Percentiles rank a stretch among this genome's conserved stretches.
phyloP scores from a whole-genome alignment of 2,888 invertebrate species.

The Epinotia demarniana region DNA sequence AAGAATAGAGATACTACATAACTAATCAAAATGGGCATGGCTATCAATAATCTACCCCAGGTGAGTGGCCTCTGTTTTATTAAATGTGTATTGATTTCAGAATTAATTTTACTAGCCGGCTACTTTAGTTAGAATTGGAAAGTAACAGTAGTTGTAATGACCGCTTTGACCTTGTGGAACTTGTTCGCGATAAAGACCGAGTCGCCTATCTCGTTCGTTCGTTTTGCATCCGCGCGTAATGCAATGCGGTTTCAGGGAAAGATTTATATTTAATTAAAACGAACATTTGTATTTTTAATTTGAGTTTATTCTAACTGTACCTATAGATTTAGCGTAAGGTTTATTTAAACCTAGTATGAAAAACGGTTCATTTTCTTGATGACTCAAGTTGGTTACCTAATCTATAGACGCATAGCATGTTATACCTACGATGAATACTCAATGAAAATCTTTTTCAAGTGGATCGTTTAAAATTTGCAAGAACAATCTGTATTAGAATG shows the following conservation, averaged over 20 bases:
- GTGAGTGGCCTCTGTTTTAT: slow-evolving; percentile 61
- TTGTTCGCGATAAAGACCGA: slow-evolving; percentile 78
- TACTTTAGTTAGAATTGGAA: slow-evolving; percentile 68
- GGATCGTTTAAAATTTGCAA: not conserved
- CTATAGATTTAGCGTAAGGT: not conserved
- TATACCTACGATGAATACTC: not conserved
- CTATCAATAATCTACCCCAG: slow-evolving; percentile 75
- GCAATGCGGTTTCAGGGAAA: slow-evolving; percentile 27
- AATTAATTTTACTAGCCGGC: slow-evolving; percentile 61
- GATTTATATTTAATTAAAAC: slow-evolving; percentile 3
- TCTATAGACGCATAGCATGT: slow-evolving; percentile 1
- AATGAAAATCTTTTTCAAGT: not conserved
- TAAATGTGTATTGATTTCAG: slow-evolving; percentile 48
- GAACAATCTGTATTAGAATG: not conserved
- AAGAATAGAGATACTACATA: slow-evolving; percentile 53
- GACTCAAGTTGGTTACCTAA: slow-evolving; percentile 30
- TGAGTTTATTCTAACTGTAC: not conserved
- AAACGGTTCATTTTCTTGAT: not conserved
- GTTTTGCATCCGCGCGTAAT: slow-evolving; percentile 47
- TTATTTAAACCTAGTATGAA: not conserved
- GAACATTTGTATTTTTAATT: not conserved
- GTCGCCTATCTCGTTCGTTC: slow-evolving; percentile 62
- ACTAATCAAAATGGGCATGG: slow-evolving; percentile 75
- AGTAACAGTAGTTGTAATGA: slow-evolving; percentile 82
- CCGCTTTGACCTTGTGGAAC: slow-evolving; percentile 85